Evolutionary conservation across 2,888 invertebrate genomes (phyloP).

Genomic region (Rhogogaster chlorosoma): DNA sequence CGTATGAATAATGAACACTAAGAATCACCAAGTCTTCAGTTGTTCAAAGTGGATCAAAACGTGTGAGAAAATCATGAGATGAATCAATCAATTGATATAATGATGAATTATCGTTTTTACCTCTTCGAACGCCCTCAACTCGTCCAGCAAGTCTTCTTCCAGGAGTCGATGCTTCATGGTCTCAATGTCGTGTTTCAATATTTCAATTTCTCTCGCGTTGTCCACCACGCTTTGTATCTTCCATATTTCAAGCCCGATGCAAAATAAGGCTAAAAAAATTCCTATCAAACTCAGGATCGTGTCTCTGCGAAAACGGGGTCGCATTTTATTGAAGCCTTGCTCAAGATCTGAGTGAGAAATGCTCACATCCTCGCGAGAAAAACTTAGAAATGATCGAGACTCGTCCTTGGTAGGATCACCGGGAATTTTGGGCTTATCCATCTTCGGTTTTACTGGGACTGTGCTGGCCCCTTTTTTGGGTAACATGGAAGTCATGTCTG

Average conservation of each 20-base stretch:
- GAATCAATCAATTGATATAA: background rate
- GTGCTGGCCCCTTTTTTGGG: constrained; percentile 61
- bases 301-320: constrained; percentile 59
- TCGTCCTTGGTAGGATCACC: constrained; percentile 64
- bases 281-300: constrained; percentile 66
- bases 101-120: constrained; percentile 60
- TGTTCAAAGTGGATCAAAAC: background rate
- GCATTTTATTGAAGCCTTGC: constrained; percentile 67
- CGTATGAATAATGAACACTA: background rate
- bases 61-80: background rate
- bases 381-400: constrained; percentile 69
- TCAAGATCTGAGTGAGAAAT: constrained; percentile 72
- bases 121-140: constrained; percentile 72
- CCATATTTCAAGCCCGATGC: constrained; percentile 70
- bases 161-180: constrained; percentile 69
- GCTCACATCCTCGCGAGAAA: constrained; percentile 73
- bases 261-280: constrained; percentile 65
- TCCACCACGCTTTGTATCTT: constrained; percentile 65
- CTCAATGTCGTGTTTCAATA: constrained; percentile 70
- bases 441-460: constrained; percentile 63
- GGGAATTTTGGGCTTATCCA: constrained; percentile 53
- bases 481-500: constrained; percentile 66
- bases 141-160: constrained; percentile 70
- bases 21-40: background rate
- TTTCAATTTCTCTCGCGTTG: constrained; percentile 68